Percentiles rank a stretch among this genome's conserved stretches.
Conservation (phyloP, 2,113 vertebrate genomes). For the Cryptotis parvus region DNA sequence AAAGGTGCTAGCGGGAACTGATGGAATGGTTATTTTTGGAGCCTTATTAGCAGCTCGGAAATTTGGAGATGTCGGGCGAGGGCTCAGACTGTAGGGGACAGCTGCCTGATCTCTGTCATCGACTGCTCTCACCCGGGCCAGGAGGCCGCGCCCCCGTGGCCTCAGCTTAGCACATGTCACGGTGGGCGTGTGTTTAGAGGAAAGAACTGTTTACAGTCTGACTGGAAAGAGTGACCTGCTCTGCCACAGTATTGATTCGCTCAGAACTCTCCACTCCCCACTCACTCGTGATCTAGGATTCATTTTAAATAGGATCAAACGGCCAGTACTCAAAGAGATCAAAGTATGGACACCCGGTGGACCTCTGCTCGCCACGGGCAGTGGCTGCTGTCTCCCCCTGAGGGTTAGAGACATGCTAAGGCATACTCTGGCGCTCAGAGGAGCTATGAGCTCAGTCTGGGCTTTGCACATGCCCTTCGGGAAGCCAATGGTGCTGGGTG, state of each 20-base stretch:
- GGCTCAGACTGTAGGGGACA: not conserved
- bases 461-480: no score
- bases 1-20: slow-evolving; percentile 80
- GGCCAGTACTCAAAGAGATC: not conserved
- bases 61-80: slow-evolving; percentile 73
- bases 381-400: no score
- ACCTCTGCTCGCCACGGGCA: no score
- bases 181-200: not conserved
- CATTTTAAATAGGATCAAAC: slow-evolving; percentile 43
- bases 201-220: not conserved
- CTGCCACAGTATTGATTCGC: not conserved
- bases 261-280: slow-evolving; percentile 33
- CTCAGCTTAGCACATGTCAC: not conserved
- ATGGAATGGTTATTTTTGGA: slow-evolving; percentile 83
- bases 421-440: no score
- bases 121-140: no score
- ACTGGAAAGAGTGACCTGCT: not conserved
- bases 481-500: no score
- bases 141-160: not conserved
- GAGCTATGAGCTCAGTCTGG: no score
- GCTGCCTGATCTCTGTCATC: not conserved
- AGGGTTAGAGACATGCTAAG: no score
- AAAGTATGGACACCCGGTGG: not conserved
- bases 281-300: slow-evolving; percentile 42
- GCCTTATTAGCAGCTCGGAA: slow-evolving; percentile 82